phyloP scores from a whole-genome alignment of 1,140 invertebrate species.

The Oryctes rhinoceros region DNA sequence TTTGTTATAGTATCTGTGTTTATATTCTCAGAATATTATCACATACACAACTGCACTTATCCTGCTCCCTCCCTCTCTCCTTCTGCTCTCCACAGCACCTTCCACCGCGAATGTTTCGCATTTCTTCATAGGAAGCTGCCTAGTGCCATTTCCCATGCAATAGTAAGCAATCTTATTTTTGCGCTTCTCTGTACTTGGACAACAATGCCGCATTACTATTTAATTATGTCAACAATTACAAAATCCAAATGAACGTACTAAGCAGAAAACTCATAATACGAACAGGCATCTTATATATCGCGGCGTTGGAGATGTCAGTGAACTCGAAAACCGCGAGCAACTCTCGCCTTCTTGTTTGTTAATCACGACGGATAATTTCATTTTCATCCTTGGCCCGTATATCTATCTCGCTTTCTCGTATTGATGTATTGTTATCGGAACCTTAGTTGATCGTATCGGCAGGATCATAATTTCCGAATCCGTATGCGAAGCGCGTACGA shows the following conservation, averaged over 20 bases:
- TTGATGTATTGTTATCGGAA: too few relatives aligned
- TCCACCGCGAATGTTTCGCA: slow-evolving; percentile 22
- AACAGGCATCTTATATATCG: neutral
- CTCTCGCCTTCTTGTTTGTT: neutral
- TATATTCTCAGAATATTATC: slow-evolving; percentile 27
- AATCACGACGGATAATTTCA: slow-evolving; percentile 1
- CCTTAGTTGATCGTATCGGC: too few relatives aligned
- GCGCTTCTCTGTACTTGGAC: neutral
- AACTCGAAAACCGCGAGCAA: neutral
- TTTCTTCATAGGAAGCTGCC: slow-evolving; percentile 17
- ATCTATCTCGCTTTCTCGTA: neutral
- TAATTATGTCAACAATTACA: slow-evolving; percentile 22
- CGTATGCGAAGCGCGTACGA: neutral
- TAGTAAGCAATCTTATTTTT: slow-evolving; percentile 16
- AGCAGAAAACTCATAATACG: neutral
- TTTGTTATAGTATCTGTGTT: slow-evolving; percentile 23
- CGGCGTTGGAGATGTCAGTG: neutral
- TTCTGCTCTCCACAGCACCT: neutral
- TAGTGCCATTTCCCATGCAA: neutral
- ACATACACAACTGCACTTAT: slow-evolving; percentile 1
- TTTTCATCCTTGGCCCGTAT: neutral
- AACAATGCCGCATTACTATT: neutral
- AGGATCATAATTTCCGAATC: neutral
- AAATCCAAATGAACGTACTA: neutral
- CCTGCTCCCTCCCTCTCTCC: neutral